These are phyloP conservation scores for Arizona elegans DNA, from an alignment of 2,113 vertebrate species.

Conservation along the genomic window DNA sequence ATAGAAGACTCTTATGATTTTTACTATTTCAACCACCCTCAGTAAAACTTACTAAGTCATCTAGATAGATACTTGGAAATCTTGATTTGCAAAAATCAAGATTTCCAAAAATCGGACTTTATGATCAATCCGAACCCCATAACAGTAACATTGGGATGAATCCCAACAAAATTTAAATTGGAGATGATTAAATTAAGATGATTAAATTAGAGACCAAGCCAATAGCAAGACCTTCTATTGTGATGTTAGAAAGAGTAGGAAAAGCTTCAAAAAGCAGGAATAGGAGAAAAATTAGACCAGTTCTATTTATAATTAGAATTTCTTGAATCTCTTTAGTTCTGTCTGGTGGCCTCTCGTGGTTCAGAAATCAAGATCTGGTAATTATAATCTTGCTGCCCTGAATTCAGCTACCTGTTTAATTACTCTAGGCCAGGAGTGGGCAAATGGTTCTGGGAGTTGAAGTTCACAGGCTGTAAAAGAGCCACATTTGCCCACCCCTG, in stretches of 20 bases:
- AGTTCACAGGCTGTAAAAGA: too few species aligned
- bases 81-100: background rate
- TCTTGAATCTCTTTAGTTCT: background rate
- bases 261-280: background rate
- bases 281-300: background rate
- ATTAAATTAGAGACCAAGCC: too few species aligned
- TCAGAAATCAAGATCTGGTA: background rate
- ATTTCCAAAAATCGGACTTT: too few species aligned
- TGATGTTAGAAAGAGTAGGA: background rate
- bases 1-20: background rate
- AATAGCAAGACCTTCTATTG: background rate
- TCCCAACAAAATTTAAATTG: background rate
- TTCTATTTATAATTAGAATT: background rate
- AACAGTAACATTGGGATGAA: too few species aligned
- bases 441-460: too few species aligned
- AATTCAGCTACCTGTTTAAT: background rate
- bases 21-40: too few species aligned
- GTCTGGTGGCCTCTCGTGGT: background rate
- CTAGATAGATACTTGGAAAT: background rate
- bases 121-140: background rate
- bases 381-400: background rate
- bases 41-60: background rate
- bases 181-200: too few species aligned
- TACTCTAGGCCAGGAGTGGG: background rate
- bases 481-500: too few species aligned